Evolutionary conservation across 2,113 vertebrate genomes (phyloP).

Genomic region (Hippocampus comes): DNA sequence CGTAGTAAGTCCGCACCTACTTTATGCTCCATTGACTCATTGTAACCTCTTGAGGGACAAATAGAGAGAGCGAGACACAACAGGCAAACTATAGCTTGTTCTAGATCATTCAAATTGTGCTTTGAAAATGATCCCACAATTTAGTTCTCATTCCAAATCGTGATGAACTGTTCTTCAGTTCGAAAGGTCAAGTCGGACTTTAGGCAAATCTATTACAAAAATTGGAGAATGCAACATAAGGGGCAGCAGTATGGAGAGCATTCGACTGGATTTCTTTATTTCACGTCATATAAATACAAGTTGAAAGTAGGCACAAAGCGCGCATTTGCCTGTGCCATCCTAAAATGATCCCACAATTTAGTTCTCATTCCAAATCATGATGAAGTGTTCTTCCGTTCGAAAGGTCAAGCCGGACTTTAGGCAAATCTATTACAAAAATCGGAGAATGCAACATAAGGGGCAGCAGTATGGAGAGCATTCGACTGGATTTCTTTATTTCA

Average conservation of each 20-base stretch:
- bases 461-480: constrained; percentile 9
- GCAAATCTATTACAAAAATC: not conserved
- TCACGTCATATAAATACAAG: constrained; percentile 13
- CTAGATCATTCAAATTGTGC: not conserved
- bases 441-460: not conserved
- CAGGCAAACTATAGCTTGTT: not conserved
- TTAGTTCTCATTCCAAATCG: not conserved
- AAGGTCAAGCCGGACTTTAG: not conserved
- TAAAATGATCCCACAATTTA: not conserved
- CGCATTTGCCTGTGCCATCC: constrained; percentile 1
- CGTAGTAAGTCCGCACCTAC: not conserved
- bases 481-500: constrained; percentile 30
- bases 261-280: constrained; percentile 27
- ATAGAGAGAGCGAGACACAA: not conserved
- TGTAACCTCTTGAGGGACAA: not conserved
- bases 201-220: not conserved
- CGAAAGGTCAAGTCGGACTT: not conserved
- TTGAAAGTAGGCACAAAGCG: not conserved
- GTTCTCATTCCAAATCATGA: not conserved
- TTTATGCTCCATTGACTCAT: not conserved
- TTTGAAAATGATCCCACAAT: not conserved
- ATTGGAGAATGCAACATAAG: not conserved
- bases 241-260: constrained; percentile 8
- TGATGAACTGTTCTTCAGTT: not conserved
- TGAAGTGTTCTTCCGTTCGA: not conserved